Conservation (phyloP, 2,797 vertebrate species). For the Leucoraja ocellata region DNA sequence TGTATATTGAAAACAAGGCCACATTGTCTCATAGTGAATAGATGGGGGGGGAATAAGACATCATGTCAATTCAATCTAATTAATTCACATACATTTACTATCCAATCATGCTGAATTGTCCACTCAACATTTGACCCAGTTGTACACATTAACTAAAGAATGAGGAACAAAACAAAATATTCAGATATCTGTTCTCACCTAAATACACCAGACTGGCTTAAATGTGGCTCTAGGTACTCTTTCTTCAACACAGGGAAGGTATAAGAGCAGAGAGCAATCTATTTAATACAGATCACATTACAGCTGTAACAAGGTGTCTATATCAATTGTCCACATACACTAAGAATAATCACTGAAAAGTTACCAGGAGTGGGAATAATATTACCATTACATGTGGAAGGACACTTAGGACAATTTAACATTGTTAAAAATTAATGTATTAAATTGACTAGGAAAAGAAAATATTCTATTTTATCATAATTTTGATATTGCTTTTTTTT, state of each 20-base stretch:
- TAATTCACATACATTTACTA: too few relatives aligned
- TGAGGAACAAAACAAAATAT: constrained; percentile 46
- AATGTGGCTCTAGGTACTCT: constrained; percentile 48
- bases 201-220: constrained; percentile 71
- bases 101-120: neutral
- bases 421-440: neutral
- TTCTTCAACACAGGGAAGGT: neutral
- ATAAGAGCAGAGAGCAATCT: neutral
- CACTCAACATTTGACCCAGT: neutral
- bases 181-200: constrained; percentile 46
- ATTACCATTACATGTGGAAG: neutral
- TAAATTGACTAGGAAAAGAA: neutral
- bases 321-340: neutral
- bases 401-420: neutral
- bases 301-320: neutral
- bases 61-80: too few relatives aligned
- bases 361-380: constrained; percentile 3
- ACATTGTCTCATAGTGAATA: neutral
- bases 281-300: neutral
- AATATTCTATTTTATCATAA: constrained; percentile 3
- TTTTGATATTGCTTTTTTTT: neutral
- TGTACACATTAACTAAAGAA: neutral
- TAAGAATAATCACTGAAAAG: neutral
- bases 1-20: neutral
- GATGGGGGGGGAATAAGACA: too few relatives aligned